Conservation (phyloP, 2,113 vertebrate species). For the Sorex fumeus region DNA sequence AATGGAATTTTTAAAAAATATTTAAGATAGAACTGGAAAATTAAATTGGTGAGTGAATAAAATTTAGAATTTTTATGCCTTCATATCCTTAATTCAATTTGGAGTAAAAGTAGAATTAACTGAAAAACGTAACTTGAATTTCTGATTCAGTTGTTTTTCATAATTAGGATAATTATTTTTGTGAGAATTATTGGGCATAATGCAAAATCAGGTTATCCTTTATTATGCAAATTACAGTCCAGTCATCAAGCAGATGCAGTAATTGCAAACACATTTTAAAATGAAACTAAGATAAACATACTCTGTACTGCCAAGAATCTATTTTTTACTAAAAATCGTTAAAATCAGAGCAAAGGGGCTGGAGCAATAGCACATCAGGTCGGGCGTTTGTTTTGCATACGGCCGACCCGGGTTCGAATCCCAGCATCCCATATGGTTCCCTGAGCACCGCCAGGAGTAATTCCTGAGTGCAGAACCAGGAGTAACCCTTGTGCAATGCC, state of each 20-base stretch:
- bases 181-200: neutral
- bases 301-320: neutral
- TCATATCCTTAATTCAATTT: conserved; percentile 12
- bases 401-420: no score
- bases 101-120: neutral
- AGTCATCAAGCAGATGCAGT: neutral
- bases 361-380: no score
- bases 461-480: no score
- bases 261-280: conserved; percentile 3
- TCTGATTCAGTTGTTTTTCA: neutral
- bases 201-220: conserved; percentile 7
- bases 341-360: conserved; percentile 37
- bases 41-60: conserved; percentile 16
- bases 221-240: neutral
- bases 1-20: neutral
- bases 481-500: no score
- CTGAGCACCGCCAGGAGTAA: no score
- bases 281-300: neutral
- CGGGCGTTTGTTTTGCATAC: no score
- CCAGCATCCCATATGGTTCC: no score
- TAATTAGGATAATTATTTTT: conserved; percentile 16
- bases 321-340: neutral
- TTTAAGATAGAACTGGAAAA: conserved; percentile 45
- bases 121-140: neutral
- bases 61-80: neutral